phyloP scores from a whole-genome alignment of 2,888 invertebrate species.

The Orchestes rusci region DNA sequence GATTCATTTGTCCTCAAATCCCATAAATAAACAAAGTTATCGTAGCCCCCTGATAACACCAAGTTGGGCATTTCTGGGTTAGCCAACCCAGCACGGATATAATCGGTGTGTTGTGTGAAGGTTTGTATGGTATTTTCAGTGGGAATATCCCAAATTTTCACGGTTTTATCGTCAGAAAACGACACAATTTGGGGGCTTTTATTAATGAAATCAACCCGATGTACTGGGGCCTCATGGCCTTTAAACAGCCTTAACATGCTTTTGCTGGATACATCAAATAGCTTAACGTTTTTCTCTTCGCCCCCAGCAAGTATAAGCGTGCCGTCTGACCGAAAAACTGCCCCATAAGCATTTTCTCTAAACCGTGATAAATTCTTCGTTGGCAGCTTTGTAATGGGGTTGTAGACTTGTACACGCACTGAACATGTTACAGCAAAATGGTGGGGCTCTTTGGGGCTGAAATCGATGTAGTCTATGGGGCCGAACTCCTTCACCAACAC shows the following conservation, averaged over 20 bases:
- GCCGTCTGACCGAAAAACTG: conserved; percentile 73
- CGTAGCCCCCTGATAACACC: conserved; percentile 82
- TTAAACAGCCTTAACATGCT: conserved; percentile 76
- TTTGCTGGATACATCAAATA: conserved; percentile 83
- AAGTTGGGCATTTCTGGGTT: conserved; percentile 70
- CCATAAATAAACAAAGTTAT: conserved; percentile 79
- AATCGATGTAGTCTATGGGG: conserved; percentile 84
- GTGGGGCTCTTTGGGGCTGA: conserved; percentile 82
- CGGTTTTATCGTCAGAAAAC: conserved; percentile 86
- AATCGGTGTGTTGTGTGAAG: conserved; percentile 68
- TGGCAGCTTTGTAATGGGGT: conserved; percentile 76
- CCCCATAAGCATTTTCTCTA: conserved; percentile 79
- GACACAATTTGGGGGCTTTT: conserved; percentile 74
- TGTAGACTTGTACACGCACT: conserved; percentile 78
- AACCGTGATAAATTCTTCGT: conserved; percentile 77
- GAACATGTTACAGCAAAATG: conserved; percentile 92
- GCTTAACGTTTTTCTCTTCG: conserved; percentile 76
- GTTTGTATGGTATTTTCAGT: conserved; percentile 65
- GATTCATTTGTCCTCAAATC: conserved; percentile 70
- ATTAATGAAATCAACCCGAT: conserved; percentile 73
- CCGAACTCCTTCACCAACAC: conserved; percentile 89
- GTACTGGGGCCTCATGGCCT: conserved; percentile 74
- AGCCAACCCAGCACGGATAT: conserved; percentile 71
- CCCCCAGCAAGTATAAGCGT: conserved; percentile 81
- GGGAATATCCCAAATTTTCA: conserved; percentile 86